Evolutionary conservation across 2,113 vertebrate species (phyloP).

Genomic region (Bambusicola thoracicus): DNA sequence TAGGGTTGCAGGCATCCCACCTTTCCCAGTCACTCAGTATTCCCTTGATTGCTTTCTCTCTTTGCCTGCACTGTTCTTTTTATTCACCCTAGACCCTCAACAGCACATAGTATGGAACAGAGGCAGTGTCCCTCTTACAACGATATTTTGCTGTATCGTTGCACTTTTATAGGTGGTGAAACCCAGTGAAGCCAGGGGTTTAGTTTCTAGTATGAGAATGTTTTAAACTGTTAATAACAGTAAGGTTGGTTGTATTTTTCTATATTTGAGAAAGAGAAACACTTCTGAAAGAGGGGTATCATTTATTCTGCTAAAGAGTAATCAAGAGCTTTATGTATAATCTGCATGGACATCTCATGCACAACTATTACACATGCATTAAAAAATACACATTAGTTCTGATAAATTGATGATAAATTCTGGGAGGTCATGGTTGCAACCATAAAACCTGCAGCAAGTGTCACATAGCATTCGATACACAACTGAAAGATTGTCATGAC

Average conservation of each 20-base stretch:
- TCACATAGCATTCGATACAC: background rate
- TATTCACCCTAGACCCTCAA: background rate
- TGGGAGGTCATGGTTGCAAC: background rate
- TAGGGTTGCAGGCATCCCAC: background rate
- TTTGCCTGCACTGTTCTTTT: background rate
- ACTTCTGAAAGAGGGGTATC: background rate
- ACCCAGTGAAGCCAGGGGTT: rapidly evolving
- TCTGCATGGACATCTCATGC: background rate
- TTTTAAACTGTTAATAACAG: background rate
- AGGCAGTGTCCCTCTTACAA: rapidly evolving
- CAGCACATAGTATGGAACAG: background rate
- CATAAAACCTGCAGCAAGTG: background rate
- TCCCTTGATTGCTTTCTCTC: background rate
- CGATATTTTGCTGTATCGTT: background rate
- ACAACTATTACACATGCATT: background rate
- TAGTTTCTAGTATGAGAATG: background rate
- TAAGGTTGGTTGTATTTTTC: background rate
- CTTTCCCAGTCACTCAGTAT: background rate
- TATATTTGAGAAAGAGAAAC: background rate
- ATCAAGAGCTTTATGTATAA: background rate
- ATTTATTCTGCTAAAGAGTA: background rate
- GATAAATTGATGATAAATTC: constrained; percentile 21
- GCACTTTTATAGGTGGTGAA: background rate
- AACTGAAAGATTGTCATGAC: background rate
- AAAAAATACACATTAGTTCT: background rate